Conservation (phyloP, 1,140 invertebrate genomes). For the Papilio machaon region DNA sequence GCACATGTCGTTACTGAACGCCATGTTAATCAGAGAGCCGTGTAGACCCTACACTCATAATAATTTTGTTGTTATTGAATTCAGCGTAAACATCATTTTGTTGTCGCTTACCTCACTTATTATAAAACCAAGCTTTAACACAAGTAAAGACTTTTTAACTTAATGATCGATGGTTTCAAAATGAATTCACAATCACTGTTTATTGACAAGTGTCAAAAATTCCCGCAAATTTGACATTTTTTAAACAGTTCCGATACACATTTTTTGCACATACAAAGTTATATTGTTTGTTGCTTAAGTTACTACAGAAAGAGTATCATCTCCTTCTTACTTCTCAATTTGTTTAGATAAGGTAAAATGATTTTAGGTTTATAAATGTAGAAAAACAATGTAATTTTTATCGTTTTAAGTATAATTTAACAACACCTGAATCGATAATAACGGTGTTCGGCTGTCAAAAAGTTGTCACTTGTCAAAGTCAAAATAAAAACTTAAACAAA, state of each 20-base stretch:
- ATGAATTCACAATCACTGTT: constrained; percentile 69
- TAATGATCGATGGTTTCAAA: constrained; percentile 56
- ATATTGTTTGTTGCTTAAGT: too few relatives aligned
- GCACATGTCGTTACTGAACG: constrained; percentile 77
- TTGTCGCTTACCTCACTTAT: constrained; percentile 58
- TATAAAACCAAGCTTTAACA: constrained; percentile 51
- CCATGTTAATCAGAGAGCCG: constrained; percentile 72
- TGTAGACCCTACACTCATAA: constrained; percentile 55
- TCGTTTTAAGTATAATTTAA: too few relatives aligned
- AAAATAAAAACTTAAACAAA: neutral
- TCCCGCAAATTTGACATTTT: constrained; percentile 78
- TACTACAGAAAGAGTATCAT: too few relatives aligned
- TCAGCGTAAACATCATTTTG: constrained; percentile 58
- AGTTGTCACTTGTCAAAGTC: constrained; percentile 8
- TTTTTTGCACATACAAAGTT: neutral
- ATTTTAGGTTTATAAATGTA: neutral
- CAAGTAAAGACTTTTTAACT: constrained; percentile 48
- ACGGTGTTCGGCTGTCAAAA: neutral
- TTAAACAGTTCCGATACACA: constrained; percentile 39
- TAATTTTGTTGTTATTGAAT: constrained; percentile 57
- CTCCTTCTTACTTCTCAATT: neutral
- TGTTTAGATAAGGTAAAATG: neutral
- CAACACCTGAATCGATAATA: too few relatives aligned
- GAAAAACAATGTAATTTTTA: too few relatives aligned
- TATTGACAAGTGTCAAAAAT: constrained; percentile 81